These are phyloP conservation scores for Scelioninae gen. 1 DNA, from an alignment of 2,888 invertebrate species.

Conservation along the genomic window DNA sequence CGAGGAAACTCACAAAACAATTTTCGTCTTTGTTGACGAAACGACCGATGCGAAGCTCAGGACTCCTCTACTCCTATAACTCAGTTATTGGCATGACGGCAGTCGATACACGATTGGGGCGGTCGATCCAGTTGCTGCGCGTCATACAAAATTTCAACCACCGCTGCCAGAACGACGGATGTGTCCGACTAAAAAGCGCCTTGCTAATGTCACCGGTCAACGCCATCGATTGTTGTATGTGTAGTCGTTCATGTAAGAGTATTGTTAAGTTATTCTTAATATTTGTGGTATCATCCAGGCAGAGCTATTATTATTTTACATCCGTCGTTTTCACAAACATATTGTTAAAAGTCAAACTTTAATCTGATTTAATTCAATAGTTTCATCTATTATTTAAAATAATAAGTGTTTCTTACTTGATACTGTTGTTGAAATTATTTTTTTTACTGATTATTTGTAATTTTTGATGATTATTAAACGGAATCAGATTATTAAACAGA, in stretches of 20 bases:
- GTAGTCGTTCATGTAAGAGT: too few relatives aligned
- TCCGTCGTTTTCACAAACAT: neutral
- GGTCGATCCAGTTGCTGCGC: slow-evolving; percentile 72
- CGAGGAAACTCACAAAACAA: slow-evolving; percentile 50
- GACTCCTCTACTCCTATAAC: slow-evolving; percentile 71
- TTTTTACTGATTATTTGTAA: too few relatives aligned
- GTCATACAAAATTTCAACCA: slow-evolving; percentile 65
- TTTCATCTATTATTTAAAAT: too few relatives aligned
- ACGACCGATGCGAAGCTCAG: slow-evolving; percentile 32
- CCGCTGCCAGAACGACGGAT: slow-evolving; percentile 27
- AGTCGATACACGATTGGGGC: slow-evolving; percentile 78
- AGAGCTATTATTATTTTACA: slow-evolving; percentile 1
- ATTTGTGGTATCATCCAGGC: neutral
- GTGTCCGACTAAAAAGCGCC: slow-evolving; percentile 47
- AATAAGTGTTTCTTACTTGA: too few relatives aligned
- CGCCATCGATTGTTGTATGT: slow-evolving; percentile 13
- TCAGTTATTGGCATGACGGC: slow-evolving; percentile 75
- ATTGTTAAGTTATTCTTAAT: slow-evolving; percentile 19
- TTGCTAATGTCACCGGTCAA: slow-evolving; percentile 31
- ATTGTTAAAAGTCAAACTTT: neutral
- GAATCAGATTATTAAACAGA: too few relatives aligned
- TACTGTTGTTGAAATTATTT: too few relatives aligned
- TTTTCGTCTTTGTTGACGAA: slow-evolving; percentile 61
- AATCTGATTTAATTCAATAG: neutral
- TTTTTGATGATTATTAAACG: too few relatives aligned